Percentiles rank a stretch among this genome's conserved stretches.
phyloP scores from a whole-genome alignment of 2,888 invertebrate species.

The Trachelus stipa region DNA sequence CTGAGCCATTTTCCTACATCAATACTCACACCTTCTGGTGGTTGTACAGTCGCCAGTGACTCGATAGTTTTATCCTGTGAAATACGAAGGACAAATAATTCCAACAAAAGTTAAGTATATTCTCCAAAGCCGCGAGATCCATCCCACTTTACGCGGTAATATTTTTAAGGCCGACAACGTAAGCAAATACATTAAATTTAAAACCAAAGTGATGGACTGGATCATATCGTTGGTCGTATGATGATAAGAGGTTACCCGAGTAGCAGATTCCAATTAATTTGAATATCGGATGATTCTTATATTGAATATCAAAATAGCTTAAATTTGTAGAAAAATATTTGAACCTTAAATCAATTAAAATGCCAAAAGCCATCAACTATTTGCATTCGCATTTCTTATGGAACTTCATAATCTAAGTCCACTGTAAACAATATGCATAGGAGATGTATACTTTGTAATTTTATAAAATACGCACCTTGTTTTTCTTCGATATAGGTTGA shows the following conservation, averaged over 20 bases:
- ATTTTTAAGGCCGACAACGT: too few relatives aligned
- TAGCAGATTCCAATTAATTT: too few relatives aligned
- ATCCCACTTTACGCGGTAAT: too few relatives aligned
- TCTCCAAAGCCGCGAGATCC: too few relatives aligned
- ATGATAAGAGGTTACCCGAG: too few relatives aligned
- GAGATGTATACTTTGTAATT: not conserved
- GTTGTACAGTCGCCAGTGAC: conserved; percentile 69
- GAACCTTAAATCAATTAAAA: conserved; percentile 9
- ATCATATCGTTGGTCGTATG: too few relatives aligned
- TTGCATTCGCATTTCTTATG: not conserved
- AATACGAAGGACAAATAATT: conserved; percentile 6
- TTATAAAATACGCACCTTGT: conserved; percentile 61
- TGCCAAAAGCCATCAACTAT: not conserved
- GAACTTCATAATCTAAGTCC: not conserved
- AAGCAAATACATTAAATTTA: conserved; percentile 4
- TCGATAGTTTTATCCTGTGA: conserved; percentile 68
- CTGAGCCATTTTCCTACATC: conserved; percentile 81
- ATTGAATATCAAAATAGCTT: not conserved
- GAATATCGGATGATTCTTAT: too few relatives aligned
- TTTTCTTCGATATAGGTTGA: conserved; percentile 69
- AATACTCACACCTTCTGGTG: conserved; percentile 75
- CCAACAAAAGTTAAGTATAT: not conserved
- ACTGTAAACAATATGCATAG: not conserved
- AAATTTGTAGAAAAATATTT: not conserved
- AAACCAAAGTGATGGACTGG: not conserved